Percentiles rank a stretch among this genome's conserved stretches.
These are phyloP conservation scores for Hypotaenidia okinawae DNA, from an alignment of 2,797 vertebrate genomes.

Conservation along the genomic window DNA sequence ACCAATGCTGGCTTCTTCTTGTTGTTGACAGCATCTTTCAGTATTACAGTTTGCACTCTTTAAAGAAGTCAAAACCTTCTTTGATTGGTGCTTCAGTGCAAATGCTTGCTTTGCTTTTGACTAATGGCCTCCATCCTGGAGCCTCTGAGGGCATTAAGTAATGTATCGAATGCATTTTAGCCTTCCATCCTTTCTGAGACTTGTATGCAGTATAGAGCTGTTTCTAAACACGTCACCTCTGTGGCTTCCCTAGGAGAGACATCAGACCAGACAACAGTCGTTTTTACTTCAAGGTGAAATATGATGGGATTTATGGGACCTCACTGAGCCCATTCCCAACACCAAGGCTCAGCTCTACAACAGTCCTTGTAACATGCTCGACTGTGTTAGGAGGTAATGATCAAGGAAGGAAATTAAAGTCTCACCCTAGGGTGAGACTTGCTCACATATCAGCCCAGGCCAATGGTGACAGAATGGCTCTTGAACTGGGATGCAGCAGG, in stretches of 20 bases:
- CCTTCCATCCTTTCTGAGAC: background rate
- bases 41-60: background rate
- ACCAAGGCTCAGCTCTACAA: background rate
- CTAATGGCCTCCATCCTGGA: background rate
- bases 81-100: background rate
- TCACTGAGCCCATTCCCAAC: background rate
- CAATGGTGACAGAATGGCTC: background rate
- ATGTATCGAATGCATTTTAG: background rate
- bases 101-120: background rate
- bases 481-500: background rate
- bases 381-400: background rate
- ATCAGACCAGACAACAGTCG: background rate
- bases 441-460: background rate
- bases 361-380: background rate
- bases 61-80: background rate
- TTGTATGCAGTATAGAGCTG: background rate
- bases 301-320: background rate
- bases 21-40: background rate
- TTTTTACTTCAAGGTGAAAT: background rate
- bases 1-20: background rate
- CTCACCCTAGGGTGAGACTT: background rate
- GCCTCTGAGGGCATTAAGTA: background rate
- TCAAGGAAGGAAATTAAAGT: background rate
- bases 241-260: background rate
- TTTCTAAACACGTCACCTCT: background rate